These are phyloP conservation scores for Micrasema minimum DNA, from an alignment of 1,140 invertebrate genomes.

Conservation along the genomic window DNA sequence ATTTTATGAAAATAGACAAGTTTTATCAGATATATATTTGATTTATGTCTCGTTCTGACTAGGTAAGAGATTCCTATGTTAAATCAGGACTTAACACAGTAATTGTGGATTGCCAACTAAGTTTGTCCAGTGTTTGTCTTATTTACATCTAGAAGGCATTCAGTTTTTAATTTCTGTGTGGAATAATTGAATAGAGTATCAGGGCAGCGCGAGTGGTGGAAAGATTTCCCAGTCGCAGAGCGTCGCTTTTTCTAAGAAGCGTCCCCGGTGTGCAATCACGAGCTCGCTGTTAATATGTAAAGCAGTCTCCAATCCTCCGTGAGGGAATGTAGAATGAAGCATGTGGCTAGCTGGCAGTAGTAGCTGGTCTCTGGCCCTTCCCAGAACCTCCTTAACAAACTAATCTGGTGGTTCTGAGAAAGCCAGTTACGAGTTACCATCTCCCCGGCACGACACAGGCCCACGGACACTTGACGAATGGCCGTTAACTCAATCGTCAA, in stretches of 20 bases:
- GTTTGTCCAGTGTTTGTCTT: too few relatives aligned
- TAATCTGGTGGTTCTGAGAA: conserved; percentile 25
- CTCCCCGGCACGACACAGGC: not conserved
- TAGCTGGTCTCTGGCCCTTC: conserved; percentile 9
- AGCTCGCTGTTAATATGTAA: conserved; percentile 50
- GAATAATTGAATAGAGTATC: not conserved
- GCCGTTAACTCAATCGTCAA: conserved; percentile 6
- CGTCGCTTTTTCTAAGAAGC: conserved; percentile 34
- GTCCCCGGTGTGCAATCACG: conserved; percentile 43
- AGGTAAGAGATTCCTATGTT: too few relatives aligned
- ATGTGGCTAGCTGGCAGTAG: too few relatives aligned
- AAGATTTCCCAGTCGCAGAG: not conserved
- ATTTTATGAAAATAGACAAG: too few relatives aligned
- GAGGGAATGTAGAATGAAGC: conserved; percentile 51
- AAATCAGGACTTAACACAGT: too few relatives aligned
- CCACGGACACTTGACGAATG: conserved; percentile 17
- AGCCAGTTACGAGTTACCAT: conserved; percentile 24
- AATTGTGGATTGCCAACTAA: too few relatives aligned
- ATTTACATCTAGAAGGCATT: too few relatives aligned
- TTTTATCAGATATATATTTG: too few relatives aligned
- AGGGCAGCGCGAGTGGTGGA: not conserved
- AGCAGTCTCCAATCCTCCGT: conserved; percentile 41
- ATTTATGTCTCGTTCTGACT: too few relatives aligned
- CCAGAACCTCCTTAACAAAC: conserved; percentile 32
- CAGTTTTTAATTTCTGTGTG: not conserved